phyloP scores from a whole-genome alignment of 2,888 invertebrate species.

The Octonoba sinensis region DNA sequence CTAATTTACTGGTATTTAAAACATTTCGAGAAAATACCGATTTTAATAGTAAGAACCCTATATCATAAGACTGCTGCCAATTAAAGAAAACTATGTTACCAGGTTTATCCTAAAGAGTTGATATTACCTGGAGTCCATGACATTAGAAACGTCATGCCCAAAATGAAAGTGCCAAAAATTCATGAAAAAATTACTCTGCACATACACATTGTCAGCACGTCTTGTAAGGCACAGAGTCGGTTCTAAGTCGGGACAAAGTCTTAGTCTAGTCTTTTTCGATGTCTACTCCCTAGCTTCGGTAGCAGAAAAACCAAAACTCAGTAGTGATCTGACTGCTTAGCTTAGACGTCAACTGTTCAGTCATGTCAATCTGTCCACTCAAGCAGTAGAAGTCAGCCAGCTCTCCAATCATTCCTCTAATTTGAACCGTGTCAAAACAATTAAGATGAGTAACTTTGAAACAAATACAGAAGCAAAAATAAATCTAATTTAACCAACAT shows the following conservation, averaged over 20 bases:
- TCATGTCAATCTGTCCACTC: slow-evolving; percentile 59
- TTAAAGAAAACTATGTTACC: slow-evolving; percentile 30
- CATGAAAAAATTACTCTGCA: slow-evolving; percentile 55
- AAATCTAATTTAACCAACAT: slow-evolving; percentile 3
- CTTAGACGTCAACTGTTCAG: slow-evolving; percentile 38
- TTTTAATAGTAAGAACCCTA: too few relatives aligned
- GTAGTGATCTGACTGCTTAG: slow-evolving; percentile 47
- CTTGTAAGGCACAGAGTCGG: slow-evolving; percentile 38
- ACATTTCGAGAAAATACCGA: too few relatives aligned
- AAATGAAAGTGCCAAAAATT: slow-evolving; percentile 42
- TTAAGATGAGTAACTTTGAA: slow-evolving; percentile 50
- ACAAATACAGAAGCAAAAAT: slow-evolving; percentile 26
- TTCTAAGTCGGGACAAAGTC: slow-evolving; percentile 44
- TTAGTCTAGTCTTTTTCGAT: slow-evolving; percentile 39
- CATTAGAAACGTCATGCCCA: slow-evolving; percentile 48
- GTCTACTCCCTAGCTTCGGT: slow-evolving; percentile 42
- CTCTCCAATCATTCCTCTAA: slow-evolving; percentile 60
- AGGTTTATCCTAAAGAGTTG: slow-evolving; percentile 56
- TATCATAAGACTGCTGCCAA: not conserved
- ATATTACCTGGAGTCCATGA: slow-evolving; percentile 57
- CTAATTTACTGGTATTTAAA: too few relatives aligned
- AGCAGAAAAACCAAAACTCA: slow-evolving; percentile 48
- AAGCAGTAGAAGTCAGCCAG: slow-evolving; percentile 33
- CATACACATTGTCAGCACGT: slow-evolving; percentile 44
- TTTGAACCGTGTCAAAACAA: slow-evolving; percentile 63